Evolutionary conservation across 2,113 vertebrate species (phyloP).

Genomic region (Xiphorhynchus elegans): DNA sequence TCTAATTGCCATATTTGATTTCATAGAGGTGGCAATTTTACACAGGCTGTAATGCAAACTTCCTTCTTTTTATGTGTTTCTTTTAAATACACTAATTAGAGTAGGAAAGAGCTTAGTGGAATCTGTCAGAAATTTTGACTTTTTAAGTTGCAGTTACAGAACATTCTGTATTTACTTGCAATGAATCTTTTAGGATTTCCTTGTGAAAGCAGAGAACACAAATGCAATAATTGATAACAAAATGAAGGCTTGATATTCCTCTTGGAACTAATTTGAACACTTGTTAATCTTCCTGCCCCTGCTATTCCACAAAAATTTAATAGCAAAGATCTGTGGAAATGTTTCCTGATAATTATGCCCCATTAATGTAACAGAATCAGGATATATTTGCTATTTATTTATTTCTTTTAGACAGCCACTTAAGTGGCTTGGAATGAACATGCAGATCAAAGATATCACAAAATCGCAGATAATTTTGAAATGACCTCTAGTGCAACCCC

Average conservation of each 20-base stretch:
- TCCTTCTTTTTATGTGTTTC: too few species aligned
- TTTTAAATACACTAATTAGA: neutral
- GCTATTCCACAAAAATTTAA: neutral
- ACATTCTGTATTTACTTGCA: neutral
- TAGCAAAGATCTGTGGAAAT: neutral
- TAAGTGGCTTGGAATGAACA: neutral
- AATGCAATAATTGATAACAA: neutral
- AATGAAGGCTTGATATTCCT: neutral
- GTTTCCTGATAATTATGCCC: neutral
- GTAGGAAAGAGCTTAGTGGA: neutral
- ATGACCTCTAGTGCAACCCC: too few species aligned
- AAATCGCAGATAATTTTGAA: neutral
- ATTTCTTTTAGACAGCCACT: neutral
- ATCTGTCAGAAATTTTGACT: neutral
- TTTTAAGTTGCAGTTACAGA: neutral
- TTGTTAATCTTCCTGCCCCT: neutral
- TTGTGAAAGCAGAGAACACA: neutral
- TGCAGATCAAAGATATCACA: neutral
- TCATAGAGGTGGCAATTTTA: neutral
- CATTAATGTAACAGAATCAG: neutral
- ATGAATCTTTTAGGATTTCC: neutral
- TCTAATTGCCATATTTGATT: constrained; percentile 4
- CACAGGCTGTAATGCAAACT: neutral
- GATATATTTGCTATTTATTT: neutral
- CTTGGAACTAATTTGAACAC: neutral